Percentiles rank a stretch among this genome's conserved stretches.
Conservation (phyloP, 2,888 invertebrate species). For the Nasonia oneida region DNA sequence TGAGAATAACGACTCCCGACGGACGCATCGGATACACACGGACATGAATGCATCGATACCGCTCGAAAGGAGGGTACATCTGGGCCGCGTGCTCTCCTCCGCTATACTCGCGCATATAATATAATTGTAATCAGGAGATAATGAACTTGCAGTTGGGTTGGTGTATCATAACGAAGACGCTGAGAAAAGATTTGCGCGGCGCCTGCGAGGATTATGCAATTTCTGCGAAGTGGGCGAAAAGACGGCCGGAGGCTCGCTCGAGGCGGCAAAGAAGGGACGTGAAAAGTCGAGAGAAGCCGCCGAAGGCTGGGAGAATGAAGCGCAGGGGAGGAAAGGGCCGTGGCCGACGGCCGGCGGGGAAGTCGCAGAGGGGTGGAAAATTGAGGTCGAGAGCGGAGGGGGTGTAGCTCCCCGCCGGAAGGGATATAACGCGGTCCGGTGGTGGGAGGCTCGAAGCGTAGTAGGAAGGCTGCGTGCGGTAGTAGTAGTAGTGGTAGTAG, state of each 20-base stretch:
- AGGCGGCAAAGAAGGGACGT: neutral
- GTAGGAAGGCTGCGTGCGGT: slow-evolving; percentile 40
- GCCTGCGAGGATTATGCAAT: neutral
- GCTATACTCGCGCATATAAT: too few species aligned
- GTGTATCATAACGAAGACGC: neutral
- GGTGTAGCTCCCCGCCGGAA: neutral
- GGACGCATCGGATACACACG: too few species aligned
- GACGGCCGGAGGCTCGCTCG: too few species aligned
- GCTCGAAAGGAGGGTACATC: neutral
- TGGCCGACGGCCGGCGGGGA: neutral
- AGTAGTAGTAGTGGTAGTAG: neutral
- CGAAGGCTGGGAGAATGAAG: slow-evolving; percentile 62
- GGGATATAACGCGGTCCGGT: neutral
- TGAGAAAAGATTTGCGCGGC: neutral
- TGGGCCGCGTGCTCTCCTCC: neutral
- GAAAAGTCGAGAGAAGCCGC: slow-evolving; percentile 63
- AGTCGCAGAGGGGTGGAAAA: neutral
- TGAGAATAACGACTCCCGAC: too few species aligned
- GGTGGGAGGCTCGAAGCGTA: slow-evolving; percentile 39
- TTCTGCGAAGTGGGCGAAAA: slow-evolving; percentile 12
- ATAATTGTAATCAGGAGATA: too few species aligned
- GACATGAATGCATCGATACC: too few species aligned
- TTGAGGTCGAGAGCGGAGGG: neutral
- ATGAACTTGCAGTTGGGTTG: too few species aligned
- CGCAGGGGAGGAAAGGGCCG: neutral